phyloP scores from a whole-genome alignment of 2,888 invertebrate genomes.

The Drosophila helvetica region DNA sequence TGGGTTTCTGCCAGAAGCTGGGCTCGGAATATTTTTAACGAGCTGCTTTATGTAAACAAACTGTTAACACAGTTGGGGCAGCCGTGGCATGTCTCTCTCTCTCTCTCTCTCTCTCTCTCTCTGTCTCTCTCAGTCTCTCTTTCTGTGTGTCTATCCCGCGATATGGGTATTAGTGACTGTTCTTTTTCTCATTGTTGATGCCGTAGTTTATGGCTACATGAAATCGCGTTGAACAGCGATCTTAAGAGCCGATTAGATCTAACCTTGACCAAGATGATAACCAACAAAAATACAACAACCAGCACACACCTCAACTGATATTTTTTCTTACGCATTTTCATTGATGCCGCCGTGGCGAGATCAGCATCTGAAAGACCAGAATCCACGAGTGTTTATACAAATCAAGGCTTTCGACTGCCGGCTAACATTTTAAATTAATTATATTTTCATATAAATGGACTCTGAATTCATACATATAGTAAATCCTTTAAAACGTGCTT shows the following conservation, averaged over 20 bases:
- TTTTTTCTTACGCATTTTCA: constrained; percentile 41
- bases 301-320: constrained; percentile 21
- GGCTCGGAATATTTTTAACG: constrained; percentile 59
- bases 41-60: constrained; percentile 75
- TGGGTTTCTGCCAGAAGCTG: constrained; percentile 55
- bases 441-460: constrained; percentile 17
- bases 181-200: constrained; percentile 60
- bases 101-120: constrained; percentile 7
- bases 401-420: constrained; percentile 24
- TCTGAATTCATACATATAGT: constrained; percentile 5
- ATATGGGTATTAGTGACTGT: constrained; percentile 20
- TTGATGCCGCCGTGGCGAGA: constrained; percentile 18
- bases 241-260: constrained; percentile 75
- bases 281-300: constrained; percentile 40
- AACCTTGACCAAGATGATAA: constrained; percentile 82
- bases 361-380: constrained; percentile 12
- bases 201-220: constrained; percentile 64
- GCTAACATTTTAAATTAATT: constrained; percentile 6
- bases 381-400: constrained; percentile 18
- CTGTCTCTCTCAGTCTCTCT: neutral
- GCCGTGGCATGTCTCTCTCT: constrained; percentile 27
- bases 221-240: constrained; percentile 63
- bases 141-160: neutral
- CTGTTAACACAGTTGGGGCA: constrained; percentile 67
- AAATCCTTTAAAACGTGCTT: constrained; percentile 5